A percentile compares a stretch with the other conserved stretches of the same genome.
These are phyloP conservation scores for Albula glossodonta DNA, from an alignment of 2,113 vertebrate species.

Conservation along the genomic window DNA sequence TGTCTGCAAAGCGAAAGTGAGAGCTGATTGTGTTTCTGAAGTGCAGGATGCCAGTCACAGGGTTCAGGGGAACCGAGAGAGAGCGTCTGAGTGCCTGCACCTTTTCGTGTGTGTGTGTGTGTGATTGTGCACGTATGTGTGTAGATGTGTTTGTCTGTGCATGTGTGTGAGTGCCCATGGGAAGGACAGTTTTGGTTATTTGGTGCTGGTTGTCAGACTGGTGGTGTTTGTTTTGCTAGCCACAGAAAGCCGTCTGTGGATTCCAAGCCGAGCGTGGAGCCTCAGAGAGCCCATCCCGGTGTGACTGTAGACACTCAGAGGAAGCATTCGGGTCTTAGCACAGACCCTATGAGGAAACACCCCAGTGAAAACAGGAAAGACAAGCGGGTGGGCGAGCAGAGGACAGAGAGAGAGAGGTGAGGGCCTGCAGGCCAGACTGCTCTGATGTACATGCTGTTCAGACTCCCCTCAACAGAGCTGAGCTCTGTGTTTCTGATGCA, in stretches of 20 bases:
- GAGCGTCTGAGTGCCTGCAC: not conserved
- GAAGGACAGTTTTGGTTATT: not conserved
- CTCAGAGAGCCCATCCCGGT: slow-evolving; percentile 32
- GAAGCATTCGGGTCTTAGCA: slow-evolving; percentile 7
- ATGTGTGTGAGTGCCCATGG: no score
- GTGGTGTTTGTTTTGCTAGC: slow-evolving; percentile 53
- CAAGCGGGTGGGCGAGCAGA: slow-evolving; percentile 23
- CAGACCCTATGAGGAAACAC: slow-evolving; percentile 53
- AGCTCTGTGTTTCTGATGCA: slow-evolving; percentile 31
- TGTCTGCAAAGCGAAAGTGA: slow-evolving; percentile 1
- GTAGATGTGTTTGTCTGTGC: no score
- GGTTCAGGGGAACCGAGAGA: not conserved
- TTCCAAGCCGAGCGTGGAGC: slow-evolving; percentile 43
- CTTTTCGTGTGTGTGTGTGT: not conserved
- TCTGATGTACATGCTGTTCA: slow-evolving; percentile 4
- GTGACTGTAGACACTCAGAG: no score
- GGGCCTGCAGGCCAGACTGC: slow-evolving; percentile 21
- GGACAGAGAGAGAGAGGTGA: slow-evolving; percentile 68
- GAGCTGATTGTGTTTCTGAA: slow-evolving; percentile 1
- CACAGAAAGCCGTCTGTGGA: slow-evolving; percentile 53
- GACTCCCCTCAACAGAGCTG: not conserved
- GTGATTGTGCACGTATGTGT: no score
- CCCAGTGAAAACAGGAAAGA: slow-evolving; percentile 42
- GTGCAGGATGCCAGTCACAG: no score
- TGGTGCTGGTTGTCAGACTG: not conserved